Evolutionary conservation across 2,888 invertebrate species (phyloP), one percentile per base, ranked within the genome.

Genomic region (Doris montereyensis): DNA sequence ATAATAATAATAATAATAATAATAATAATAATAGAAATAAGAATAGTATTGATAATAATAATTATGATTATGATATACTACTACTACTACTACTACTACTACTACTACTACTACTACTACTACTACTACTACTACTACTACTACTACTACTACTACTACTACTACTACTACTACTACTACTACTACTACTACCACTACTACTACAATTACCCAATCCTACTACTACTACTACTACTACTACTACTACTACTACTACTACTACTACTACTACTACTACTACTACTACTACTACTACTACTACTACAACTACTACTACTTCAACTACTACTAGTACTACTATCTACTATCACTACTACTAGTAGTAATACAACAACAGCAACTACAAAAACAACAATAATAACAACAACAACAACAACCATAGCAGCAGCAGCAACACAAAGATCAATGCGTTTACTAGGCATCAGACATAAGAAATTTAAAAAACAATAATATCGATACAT

Each of bases 111-210:
- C 68, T 68, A 28, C 68, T 68, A 28, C 68, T 68, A 24, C 68
- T 68, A 24, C 68, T 68, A 24, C 68, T 68, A 24, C 68, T 68
- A 24, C 68, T 68, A 24, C 68, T 68, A 24, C 30, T 68, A 10
- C 68, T 68, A 24, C 68, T 68, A 24, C 68, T 68, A 24, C 68
- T 68, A 24, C 68, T 68, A 24, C 68, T 68, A 24, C 68, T 68
- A 24, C 68, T 68, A 24, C 68, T 68, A 24, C 68, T 68, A 24
- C 68, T 68, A 24, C 68, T 68, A 24, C 68, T 68, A 24, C 68
- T 68, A 24, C 68, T 68, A 24, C 68, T 68, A 24, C 68, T 68
- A 24, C 68, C 28, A 24, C 68, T 68, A 28, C 68, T 68, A 28
- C 68, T 68, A 28, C 68, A 26, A 28, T 30, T 68, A 10, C 62